Evolutionary conservation across 2,113 vertebrate species (phyloP).

Genomic region (Ctenodactylus gundi): DNA sequence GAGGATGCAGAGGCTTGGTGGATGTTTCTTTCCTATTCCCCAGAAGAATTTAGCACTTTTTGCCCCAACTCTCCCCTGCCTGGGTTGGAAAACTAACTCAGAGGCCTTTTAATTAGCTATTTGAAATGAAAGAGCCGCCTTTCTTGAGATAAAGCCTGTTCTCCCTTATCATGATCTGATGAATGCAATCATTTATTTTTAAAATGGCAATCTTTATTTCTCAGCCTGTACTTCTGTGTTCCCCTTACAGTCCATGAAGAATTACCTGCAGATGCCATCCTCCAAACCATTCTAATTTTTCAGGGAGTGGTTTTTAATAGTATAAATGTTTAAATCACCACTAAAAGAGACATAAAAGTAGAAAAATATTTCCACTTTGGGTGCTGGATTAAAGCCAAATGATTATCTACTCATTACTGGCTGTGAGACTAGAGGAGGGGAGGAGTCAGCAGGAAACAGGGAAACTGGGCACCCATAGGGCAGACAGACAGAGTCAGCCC

Average conservation of each 20-base stretch:
- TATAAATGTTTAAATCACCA: constrained; percentile 4
- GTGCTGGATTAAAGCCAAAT: neutral
- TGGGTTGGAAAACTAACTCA: constrained; percentile 10
- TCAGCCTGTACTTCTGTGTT: neutral
- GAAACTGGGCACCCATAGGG: neutral
- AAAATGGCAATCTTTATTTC: constrained; percentile 33
- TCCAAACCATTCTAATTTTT: neutral
- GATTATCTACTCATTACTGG: neutral
- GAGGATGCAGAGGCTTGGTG: neutral
- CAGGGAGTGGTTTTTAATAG: neutral
- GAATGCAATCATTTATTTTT: constrained; percentile 52
- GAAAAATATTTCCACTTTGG: neutral
- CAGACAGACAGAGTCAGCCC: neutral
- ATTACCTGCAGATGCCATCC: neutral
- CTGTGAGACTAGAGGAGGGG: neutral
- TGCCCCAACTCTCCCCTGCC: neutral
- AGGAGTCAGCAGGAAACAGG: neutral
- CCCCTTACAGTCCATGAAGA: neutral
- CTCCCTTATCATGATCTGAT: no score
- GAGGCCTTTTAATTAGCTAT: constrained; percentile 48
- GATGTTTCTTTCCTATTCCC: neutral
- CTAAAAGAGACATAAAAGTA: neutral
- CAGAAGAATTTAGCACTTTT: neutral
- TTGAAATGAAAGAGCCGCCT: constrained; percentile 52
- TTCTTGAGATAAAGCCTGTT: constrained; percentile 29